Evolutionary conservation across 2,888 invertebrate genomes (phyloP), one percentile per base, ranked within the genome.

Genomic region (Scaeva pyrastri): DNA sequence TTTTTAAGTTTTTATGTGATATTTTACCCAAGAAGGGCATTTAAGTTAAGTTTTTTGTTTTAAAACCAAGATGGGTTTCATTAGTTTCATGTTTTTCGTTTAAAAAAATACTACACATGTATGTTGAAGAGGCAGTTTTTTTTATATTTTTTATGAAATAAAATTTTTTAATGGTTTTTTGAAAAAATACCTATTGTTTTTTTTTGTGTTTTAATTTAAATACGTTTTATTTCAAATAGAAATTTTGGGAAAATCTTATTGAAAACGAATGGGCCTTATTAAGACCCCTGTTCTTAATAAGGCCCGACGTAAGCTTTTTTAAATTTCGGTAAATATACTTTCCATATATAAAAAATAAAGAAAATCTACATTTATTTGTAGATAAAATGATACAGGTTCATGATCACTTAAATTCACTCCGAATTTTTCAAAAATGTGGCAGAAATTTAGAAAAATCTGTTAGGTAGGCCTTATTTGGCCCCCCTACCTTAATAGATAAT

Each of bases 241-340:
- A 56, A 56, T 56, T 31, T 31, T 31, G 56, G 11, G n/a, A 56
- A 56, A 56, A n/a, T 31, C 56, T 21, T 36, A 56, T n/a, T 31
- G 11, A n/a, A 56, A 31, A n/a, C 16, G 16, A 56, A n/a, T 56
- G 56, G 56, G 56, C 56, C 56, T 56, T 56, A 56, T 56, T 56
- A 55, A 55, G 11, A 55, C 56, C 31, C 31, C 0, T 56, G 31
- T 2, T n/a, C 56, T n/a, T 31, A 6, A 52, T 23, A 4, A 23
- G 10, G 31, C 1, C n/a, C 36, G 4, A 56, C 56, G 16, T 16
- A 56, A 16, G 16, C 6, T 26, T 23, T 26, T 26, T 55, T 55
- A 8, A 14, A 26, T 26, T 0, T 26, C 26, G 4, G 12, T 14
- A 55, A 55, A 26, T 50, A 50, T 23, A 50, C 10, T 19, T 48